A percentile compares a stretch with the other conserved stretches of the same genome.
Conservation (phyloP, 2,888 invertebrate genomes). For the Agrochola macilenta region DNA sequence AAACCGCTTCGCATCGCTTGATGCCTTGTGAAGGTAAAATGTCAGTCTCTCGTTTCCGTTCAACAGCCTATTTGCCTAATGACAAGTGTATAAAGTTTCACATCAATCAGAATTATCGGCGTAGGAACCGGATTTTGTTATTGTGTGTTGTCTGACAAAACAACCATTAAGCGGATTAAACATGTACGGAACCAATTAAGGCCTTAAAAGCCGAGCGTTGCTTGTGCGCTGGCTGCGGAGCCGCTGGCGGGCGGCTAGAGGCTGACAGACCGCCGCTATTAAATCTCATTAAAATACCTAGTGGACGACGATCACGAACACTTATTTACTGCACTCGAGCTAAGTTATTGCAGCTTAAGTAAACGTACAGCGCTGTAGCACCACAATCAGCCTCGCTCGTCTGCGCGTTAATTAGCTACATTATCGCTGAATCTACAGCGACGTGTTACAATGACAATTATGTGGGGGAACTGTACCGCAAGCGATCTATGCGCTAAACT, state of each 20-base stretch:
- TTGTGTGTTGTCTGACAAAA: slow-evolving; percentile 80
- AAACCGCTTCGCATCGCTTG: slow-evolving; percentile 41
- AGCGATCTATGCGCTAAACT: slow-evolving; percentile 55
- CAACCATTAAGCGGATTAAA: slow-evolving; percentile 84
- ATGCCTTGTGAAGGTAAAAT: slow-evolving; percentile 32
- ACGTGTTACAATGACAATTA: slow-evolving; percentile 72
- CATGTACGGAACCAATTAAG: slow-evolving; percentile 87
- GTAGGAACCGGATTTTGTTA: slow-evolving; percentile 79
- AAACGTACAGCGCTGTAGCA: slow-evolving; percentile 78
- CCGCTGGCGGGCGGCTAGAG: slow-evolving; percentile 56
- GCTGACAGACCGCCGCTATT: slow-evolving; percentile 78
- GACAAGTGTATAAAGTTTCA: slow-evolving; percentile 75
- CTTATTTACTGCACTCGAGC: slow-evolving; percentile 81
- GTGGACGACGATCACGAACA: slow-evolving; percentile 83
- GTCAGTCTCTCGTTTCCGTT: slow-evolving; percentile 40
- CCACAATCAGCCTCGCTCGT: slow-evolving; percentile 80
- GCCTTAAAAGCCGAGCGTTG: slow-evolving; percentile 82
- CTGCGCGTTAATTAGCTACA: slow-evolving; percentile 84
- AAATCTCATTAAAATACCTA: slow-evolving; percentile 87
- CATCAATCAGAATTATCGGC: slow-evolving; percentile 80
- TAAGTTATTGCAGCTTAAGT: slow-evolving; percentile 82
- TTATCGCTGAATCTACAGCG: slow-evolving; percentile 82
- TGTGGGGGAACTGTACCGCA: slow-evolving; percentile 66
- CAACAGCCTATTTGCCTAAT: slow-evolving; percentile 69
- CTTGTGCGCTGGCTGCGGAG: slow-evolving; percentile 71